phyloP scores from a whole-genome alignment of 2,888 invertebrate genomes.

The Elmis aenea region DNA sequence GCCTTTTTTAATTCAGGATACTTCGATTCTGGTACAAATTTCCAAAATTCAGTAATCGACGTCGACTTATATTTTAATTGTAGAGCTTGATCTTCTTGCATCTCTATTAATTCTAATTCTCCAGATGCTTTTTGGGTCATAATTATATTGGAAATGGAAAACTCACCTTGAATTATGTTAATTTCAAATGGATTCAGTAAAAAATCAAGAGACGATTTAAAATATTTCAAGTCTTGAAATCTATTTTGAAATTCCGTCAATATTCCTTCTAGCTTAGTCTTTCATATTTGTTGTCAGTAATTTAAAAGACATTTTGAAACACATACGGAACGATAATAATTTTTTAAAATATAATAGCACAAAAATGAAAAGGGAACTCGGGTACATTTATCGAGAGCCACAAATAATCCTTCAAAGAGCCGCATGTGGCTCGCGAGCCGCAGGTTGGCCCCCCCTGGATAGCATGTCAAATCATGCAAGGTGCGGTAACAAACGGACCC shows the following conservation, averaged over 20 bases:
- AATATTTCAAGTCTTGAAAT: constrained; percentile 8
- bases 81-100: constrained; percentile 21
- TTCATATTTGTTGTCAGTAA: no score
- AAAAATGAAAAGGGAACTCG: no score
- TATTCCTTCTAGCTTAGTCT: constrained; percentile 20
- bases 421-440: no score
- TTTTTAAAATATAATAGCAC: no score
- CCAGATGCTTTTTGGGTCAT: constrained; percentile 24
- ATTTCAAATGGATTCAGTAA: constrained; percentile 16
- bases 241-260: constrained; percentile 12
- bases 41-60: constrained; percentile 21
- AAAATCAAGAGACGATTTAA: constrained; percentile 15
- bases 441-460: no score
- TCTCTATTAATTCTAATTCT: constrained; percentile 27
- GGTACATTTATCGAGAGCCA: no score
- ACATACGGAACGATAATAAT: no score
- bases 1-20: no score
- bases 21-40: constrained; percentile 21
- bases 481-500: no score
- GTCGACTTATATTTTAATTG: constrained; percentile 16
- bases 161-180: constrained; percentile 21
- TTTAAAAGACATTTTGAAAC: no score
- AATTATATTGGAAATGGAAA: constrained; percentile 24
- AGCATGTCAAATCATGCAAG: no score
- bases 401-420: no score